A percentile compares a stretch with the other conserved stretches of the same genome.
These are phyloP conservation scores for Lasioglossum villosulum DNA, from an alignment of 2,888 invertebrate genomes.

Conservation along the genomic window DNA sequence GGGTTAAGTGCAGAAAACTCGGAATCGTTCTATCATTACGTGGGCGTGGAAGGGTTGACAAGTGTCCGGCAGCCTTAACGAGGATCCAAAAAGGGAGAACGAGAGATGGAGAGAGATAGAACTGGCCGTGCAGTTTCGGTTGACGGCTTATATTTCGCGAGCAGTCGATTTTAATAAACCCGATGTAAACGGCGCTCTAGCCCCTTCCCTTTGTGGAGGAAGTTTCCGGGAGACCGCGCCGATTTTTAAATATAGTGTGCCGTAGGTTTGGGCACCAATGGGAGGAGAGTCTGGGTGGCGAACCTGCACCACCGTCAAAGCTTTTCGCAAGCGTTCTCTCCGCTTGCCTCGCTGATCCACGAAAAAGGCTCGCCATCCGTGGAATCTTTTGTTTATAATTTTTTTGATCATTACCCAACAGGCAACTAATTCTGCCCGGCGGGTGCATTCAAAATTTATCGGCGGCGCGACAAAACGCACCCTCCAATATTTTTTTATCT, in stretches of 20 bases:
- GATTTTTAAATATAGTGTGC: conserved; percentile 84
- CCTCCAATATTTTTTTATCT: conserved; percentile 70
- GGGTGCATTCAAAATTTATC: conserved; percentile 83
- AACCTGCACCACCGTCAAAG: conserved; percentile 78
- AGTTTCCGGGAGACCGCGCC: conserved; percentile 83
- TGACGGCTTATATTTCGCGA: conserved; percentile 61
- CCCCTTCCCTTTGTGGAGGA: conserved; percentile 81
- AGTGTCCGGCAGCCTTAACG: neutral
- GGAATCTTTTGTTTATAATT: conserved; percentile 85
- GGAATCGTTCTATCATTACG: neutral
- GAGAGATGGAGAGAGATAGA: neutral
- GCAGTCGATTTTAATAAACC: conserved; percentile 82
- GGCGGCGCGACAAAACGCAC: conserved; percentile 74
- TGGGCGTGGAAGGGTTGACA: neutral
- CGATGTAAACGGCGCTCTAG: conserved; percentile 80
- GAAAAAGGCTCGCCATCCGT: conserved; percentile 84
- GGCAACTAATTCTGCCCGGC: conserved; percentile 78
- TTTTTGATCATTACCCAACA: conserved; percentile 84
- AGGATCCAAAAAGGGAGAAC: neutral
- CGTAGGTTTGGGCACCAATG: conserved; percentile 81
- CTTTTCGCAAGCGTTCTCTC: conserved; percentile 78
- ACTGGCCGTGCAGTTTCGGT: conserved; percentile 45
- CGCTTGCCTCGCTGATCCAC: conserved; percentile 83
- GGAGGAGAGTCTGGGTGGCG: conserved; percentile 57
- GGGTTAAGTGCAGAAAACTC: neutral